These are phyloP conservation scores for Lagenorhynchus albirostris DNA, from an alignment of 2,113 vertebrate species.

Conservation along the genomic window DNA sequence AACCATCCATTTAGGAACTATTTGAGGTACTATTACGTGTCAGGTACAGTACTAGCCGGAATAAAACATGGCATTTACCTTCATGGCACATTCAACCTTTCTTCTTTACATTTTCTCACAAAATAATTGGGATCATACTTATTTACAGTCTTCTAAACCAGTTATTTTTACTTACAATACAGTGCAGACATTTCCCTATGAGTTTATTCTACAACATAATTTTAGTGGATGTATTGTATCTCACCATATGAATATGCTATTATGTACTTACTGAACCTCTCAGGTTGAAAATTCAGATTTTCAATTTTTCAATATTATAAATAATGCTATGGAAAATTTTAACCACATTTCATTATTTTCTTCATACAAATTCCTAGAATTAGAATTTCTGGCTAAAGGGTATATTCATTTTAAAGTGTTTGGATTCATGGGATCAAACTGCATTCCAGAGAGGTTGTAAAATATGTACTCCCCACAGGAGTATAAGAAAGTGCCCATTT, in stretches of 20 bases:
- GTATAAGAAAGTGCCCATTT: not conserved
- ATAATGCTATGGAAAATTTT: not conserved
- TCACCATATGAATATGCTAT: not conserved
- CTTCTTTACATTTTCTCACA: not conserved
- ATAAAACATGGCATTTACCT: rapidly evolving
- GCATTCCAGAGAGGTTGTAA: not conserved
- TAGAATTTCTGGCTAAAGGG: not conserved
- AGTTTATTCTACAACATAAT: not conserved
- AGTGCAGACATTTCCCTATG: not conserved
- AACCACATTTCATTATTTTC: not conserved
- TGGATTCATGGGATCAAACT: not conserved
- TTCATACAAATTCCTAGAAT: not conserved
- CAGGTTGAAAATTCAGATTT: not conserved
- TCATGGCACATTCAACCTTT: not conserved
- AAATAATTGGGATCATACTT: not conserved
- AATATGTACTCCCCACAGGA: not conserved
- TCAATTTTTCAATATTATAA: not conserved
- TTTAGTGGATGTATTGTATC: not conserved
- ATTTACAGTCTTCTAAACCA: not conserved
- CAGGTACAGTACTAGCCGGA: not conserved
- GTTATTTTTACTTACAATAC: not conserved
- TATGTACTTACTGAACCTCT: not conserved
- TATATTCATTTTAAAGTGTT: not conserved
- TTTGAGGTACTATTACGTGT: not conserved
- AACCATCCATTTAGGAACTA: not conserved